A percentile compares a stretch with the other conserved stretches of the same genome.
These are phyloP conservation scores for Ptychadena robeensis DNA, from an alignment of 2,797 vertebrate genomes.

Conservation along the genomic window DNA sequence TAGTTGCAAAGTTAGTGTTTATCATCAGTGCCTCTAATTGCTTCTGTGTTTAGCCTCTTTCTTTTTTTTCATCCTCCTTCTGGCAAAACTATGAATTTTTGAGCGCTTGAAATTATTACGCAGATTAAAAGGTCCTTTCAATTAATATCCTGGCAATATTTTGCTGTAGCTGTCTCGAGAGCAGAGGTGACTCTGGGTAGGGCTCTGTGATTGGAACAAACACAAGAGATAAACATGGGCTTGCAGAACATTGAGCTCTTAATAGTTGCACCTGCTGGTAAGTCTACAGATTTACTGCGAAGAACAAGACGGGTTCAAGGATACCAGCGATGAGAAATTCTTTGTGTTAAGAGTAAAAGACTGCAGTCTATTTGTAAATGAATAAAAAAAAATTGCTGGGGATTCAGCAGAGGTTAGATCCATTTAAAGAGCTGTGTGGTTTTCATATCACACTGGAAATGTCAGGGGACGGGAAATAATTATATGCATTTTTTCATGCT, in stretches of 20 bases:
- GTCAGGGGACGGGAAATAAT: conserved; percentile 23
- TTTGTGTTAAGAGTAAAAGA: conserved; percentile 78
- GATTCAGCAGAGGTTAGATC: conserved; percentile 45
- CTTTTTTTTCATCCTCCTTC: conserved; percentile 29
- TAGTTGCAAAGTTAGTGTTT: neutral
- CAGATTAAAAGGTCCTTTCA: conserved; percentile 75
- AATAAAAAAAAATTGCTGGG: conserved; percentile 32
- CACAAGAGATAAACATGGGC: conserved; percentile 67
- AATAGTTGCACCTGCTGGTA: conserved; percentile 75
- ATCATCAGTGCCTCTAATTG: neutral
- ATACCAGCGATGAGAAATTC: conserved; percentile 85
- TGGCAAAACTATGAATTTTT: conserved; percentile 70
- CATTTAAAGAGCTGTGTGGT: conserved; percentile 39
- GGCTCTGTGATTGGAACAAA: conserved; percentile 69
- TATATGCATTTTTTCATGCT: conserved; percentile 37
- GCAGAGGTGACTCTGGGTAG: conserved; percentile 64
- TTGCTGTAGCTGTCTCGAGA: conserved; percentile 70
- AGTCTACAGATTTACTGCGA: conserved; percentile 81
- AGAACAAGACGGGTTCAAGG: conserved; percentile 83
- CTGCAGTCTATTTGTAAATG: conserved; percentile 57
- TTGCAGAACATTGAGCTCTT: conserved; percentile 63
- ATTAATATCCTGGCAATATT: conserved; percentile 73
- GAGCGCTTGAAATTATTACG: conserved; percentile 70
- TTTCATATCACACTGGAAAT: conserved; percentile 18
- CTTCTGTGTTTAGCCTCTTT: conserved; percentile 47